Evolutionary conservation across 2,888 invertebrate species (phyloP), one percentile per base, ranked within the genome.

Genomic region (Uropetala carovei): DNA sequence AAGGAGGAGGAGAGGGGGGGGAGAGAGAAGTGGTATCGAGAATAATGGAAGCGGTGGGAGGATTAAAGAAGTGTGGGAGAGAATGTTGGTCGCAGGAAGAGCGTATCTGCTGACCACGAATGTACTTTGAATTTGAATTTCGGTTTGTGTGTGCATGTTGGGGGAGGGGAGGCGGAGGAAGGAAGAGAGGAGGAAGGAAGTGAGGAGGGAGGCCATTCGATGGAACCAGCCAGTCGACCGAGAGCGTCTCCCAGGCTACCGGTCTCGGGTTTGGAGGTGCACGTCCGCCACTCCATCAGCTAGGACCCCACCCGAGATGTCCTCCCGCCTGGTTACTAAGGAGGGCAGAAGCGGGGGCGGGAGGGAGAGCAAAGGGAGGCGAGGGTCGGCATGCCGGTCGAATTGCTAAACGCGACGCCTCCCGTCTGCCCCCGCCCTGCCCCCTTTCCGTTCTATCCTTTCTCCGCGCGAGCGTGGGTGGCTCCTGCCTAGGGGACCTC

Each of bases 291-390:
- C 68, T 9, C 68, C 68, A 68, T 68, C 68, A 68, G 68, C 22
- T 68, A 22, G 27, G 75, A 75, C 75, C 75, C 75, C 75, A 27
- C 75, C 75, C 75, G 75, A 75, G 22, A 11, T 27, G 10, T 27
- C 75, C 22, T 75, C 75, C 75, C 75, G 22, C 18, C 75, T 75
- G 75, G 75, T 75, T 75, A 75, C 75, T 75, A 75, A 75, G 75
- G 75, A 75, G 27, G 75, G 75, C 27, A 14, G 27, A 27, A 22
- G 7, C 11, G 22, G 75, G 27, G 75, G 75, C 27, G 27, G 27
- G 75, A 22, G 7, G 27, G 22, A 27, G 27, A 68, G n/a, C 68
- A 18, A 22, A 43, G 43, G 43, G 43, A 43, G 43, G 43, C 43
- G 43, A 43, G 43, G 43, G 43, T 43, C 43, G 43, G 43, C 43